Base-by-base conservation (phyloP, 37 sponge, comb jelly and placozoan genomes). In the Hexactinellida sp. region DNA sequence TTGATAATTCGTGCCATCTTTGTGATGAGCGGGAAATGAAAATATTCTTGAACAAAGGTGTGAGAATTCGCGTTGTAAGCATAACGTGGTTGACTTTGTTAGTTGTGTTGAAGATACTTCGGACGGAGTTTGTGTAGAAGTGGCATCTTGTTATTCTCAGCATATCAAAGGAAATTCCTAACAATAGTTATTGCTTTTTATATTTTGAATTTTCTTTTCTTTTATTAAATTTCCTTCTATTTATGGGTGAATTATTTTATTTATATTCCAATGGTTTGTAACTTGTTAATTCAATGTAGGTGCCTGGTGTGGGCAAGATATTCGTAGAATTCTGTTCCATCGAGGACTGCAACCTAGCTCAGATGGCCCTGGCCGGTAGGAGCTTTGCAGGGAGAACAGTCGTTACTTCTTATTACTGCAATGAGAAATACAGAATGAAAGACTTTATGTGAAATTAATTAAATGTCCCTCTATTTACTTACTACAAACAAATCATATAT, bases 341-440 rank as follows among this genome's bases (percentile, higher is more conserved):
- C 36, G 92, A 90, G 0, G 91, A 95, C 25, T 91, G 91, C 37
- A 71, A 63, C 24, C 89, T 71, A 25, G 99, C 99, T 10, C 91
- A 90, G 41, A 38, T 86, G 16, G 92, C 96, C 1, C 89, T 99
- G 52, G 96, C 99, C 38, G 99, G 99, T 24, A 86, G 99, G 37
- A 99, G 94, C 84, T 99, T 99, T 90, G 99, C 96, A 10, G 94
- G 90, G 54, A 87, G 99, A n/a, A 96, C 94, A 24, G 99, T 99
- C n/a, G 96, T 99, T 24, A 94, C 99, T 1, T 99, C 99, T 10
- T 99, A 89, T 87, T 99, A 91, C 86, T 85, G 91, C 35, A 88
- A 82, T 0, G 90, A 86, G 19, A 91, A 94, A 88, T 99, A 86
- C 84, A 63, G 84, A 16, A 85, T 88, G 83, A 92, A 89, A 86